phyloP scores from a whole-genome alignment of 2,113 vertebrate genomes.

The Nothocercus julius region DNA sequence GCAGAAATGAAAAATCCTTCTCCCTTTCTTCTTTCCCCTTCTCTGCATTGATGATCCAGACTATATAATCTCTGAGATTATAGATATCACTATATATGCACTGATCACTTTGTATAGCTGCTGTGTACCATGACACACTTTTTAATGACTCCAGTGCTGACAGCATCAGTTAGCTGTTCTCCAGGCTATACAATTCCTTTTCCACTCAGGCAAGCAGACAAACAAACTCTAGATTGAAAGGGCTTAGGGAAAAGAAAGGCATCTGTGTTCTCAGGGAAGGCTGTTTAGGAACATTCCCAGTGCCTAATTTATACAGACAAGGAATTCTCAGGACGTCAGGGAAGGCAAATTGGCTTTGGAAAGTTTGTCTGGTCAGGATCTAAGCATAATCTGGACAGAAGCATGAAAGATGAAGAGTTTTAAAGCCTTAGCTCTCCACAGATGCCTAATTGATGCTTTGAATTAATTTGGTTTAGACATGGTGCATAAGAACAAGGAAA shows the following conservation, averaged over 20 bases:
- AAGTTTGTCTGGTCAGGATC: neutral
- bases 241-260: neutral
- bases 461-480: neutral
- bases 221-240: neutral
- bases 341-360: neutral
- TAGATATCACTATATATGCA: neutral
- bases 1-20: neutral
- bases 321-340: neutral
- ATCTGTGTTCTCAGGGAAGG: neutral
- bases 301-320: neutral
- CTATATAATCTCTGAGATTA: neutral
- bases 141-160: neutral
- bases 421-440: neutral
- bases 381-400: neutral
- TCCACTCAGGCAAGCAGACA: neutral
- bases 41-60: neutral
- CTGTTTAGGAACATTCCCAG: neutral
- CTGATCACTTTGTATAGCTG: neutral
- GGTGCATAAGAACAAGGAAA: neutral
- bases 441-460: neutral
- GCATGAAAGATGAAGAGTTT: neutral
- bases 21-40: neutral
- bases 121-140: fast-evolving
- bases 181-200: neutral
- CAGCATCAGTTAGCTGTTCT: neutral